These are phyloP conservation scores for Glyptemys insculpta DNA, from an alignment of 2,797 vertebrate species.

Conservation along the genomic window DNA sequence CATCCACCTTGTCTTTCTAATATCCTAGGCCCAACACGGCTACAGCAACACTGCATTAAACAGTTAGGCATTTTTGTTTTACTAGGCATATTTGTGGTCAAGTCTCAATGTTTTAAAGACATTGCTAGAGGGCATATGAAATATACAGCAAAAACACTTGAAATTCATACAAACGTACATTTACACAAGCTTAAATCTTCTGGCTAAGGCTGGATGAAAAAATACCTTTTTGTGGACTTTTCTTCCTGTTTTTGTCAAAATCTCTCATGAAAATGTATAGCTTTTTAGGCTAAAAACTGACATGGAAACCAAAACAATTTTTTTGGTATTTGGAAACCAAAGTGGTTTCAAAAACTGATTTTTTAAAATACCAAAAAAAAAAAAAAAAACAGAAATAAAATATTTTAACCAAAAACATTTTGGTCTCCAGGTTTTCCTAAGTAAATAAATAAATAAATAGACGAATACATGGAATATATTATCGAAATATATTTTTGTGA, in stretches of 20 bases:
- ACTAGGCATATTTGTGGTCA: background rate
- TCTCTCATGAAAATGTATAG: background rate
- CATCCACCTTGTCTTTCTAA: background rate
- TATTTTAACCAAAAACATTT: background rate
- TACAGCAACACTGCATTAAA: background rate
- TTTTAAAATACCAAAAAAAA: background rate
- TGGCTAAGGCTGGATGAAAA: background rate
- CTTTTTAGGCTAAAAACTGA: background rate
- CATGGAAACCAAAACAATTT: background rate
- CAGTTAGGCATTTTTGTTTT: background rate
- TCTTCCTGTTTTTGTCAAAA: rapidly evolving
- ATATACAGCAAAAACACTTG: background rate
- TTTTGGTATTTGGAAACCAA: background rate
- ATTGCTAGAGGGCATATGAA: background rate
- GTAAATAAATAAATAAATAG: background rate
- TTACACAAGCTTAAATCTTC: background rate
- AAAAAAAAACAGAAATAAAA: background rate
- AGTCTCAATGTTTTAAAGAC: background rate
- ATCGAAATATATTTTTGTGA: background rate
- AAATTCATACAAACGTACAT: background rate
- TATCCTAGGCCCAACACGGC: background rate
- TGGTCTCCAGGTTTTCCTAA: background rate
- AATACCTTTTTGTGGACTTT: background rate
- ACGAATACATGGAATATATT: background rate
- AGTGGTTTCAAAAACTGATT: background rate